These are phyloP conservation scores for Aspidiotus destructor DNA, from an alignment of 2,888 invertebrate genomes.

Conservation along the genomic window DNA sequence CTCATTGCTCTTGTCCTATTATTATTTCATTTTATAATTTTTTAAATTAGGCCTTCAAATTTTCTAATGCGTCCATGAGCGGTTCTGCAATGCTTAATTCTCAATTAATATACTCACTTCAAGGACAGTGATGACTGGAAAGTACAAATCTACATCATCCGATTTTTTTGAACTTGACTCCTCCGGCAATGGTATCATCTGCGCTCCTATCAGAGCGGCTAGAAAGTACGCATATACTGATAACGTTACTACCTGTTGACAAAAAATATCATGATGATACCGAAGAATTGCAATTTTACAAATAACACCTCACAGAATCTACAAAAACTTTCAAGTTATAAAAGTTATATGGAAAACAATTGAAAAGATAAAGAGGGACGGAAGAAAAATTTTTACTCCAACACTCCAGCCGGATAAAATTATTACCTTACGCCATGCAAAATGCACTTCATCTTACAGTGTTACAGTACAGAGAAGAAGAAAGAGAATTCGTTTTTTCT, in stretches of 20 bases:
- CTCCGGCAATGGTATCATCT: conserved; percentile 33
- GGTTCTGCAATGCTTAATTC: no score
- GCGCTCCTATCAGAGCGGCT: conserved; percentile 67
- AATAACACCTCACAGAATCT: not conserved
- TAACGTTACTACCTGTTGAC: conserved; percentile 74
- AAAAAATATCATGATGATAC: conserved; percentile 5
- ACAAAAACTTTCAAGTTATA: not conserved
- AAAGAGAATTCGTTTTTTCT: no score
- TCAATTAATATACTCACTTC: conserved; percentile 51
- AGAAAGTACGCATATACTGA: conserved; percentile 86
- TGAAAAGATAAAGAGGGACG: not conserved
- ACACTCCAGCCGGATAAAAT: no score
- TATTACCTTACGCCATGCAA: no score
- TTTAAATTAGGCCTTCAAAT: no score
- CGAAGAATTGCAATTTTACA: not conserved
- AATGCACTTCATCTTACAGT: no score
- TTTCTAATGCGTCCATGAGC: no score
- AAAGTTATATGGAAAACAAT: no score
- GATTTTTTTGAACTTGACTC: conserved; percentile 44
- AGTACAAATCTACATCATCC: conserved; percentile 70
- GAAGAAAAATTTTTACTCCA: not conserved
- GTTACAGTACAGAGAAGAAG: no score
- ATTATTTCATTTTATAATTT: no score
- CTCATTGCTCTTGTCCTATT: no score
- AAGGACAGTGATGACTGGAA: conserved; percentile 80